phyloP scores from a whole-genome alignment of 2,113 vertebrate genomes.

The Colistium nudipinnis region DNA sequence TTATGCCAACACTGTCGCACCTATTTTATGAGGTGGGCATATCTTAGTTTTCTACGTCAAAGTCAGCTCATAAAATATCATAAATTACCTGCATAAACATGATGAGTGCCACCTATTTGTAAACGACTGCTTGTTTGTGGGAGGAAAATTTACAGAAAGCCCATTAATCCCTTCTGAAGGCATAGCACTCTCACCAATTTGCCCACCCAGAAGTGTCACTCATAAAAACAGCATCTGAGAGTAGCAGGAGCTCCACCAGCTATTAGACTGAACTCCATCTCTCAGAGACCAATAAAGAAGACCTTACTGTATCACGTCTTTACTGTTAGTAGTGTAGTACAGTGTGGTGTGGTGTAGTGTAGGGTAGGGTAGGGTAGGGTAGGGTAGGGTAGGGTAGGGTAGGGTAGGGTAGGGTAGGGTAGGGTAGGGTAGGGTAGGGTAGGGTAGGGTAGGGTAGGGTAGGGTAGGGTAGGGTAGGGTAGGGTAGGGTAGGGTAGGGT shows the following conservation, averaged over 20 bases:
- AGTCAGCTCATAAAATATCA: constrained; percentile 13
- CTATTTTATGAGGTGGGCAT: constrained; percentile 11
- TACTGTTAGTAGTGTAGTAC: neutral
- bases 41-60: constrained; percentile 2
- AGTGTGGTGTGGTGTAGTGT: neutral
- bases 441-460: too few relatives aligned
- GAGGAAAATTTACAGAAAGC: constrained; percentile 25
- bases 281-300: neutral
- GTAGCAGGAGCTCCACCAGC: neutral
- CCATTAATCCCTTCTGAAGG: constrained; percentile 28
- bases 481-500: too few relatives aligned
- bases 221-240: constrained; percentile 35
- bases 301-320: neutral
- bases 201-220: constrained; percentile 27
- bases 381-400: too few relatives aligned
- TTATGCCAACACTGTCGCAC: neutral
- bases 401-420: too few relatives aligned
- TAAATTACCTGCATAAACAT: constrained; percentile 29
- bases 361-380: too few relatives aligned
- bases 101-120: constrained; percentile 9
- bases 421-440: too few relatives aligned
- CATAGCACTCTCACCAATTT: constrained; percentile 9
- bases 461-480: too few relatives aligned
- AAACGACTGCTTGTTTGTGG: constrained; percentile 28
- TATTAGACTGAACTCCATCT: neutral